phyloP scores from a whole-genome alignment of 35 echinoderm and acorn worm genomes.

The Eucidaris tribuloides region DNA sequence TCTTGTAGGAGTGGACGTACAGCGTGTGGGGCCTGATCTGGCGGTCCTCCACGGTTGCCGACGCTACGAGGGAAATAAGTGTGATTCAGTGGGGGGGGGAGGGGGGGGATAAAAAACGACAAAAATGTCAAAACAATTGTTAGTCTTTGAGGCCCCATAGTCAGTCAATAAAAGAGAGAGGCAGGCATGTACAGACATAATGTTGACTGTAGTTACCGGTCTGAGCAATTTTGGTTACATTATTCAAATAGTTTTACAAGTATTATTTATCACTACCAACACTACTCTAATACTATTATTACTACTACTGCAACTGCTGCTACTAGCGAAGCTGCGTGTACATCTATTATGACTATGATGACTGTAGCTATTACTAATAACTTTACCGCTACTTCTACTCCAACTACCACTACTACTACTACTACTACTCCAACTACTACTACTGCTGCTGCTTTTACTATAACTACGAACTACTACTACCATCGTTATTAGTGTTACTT shows the following conservation, averaged over 20 bases:
- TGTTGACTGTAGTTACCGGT: not conserved
- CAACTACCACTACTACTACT: no score
- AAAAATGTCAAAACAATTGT: not conserved
- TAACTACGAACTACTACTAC: no score
- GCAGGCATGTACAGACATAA: no score
- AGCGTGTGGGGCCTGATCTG: constrained; percentile 97
- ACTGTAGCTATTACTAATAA: no score
- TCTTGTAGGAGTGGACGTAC: constrained; percentile 98
- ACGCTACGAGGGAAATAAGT: constrained; percentile 44
- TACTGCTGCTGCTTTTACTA: no score
- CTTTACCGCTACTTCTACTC: no score
- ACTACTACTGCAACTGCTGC: no score
- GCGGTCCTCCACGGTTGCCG: constrained; percentile 89
- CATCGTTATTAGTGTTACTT: no score
- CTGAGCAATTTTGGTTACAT: not conserved
- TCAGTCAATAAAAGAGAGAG: no score
- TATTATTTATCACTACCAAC: not conserved
- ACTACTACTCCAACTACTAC: no score
- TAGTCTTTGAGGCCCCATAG: not conserved
- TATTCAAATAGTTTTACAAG: not conserved
- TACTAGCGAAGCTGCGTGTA: no score
- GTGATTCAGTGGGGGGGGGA: not conserved
- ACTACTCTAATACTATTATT: not conserved
- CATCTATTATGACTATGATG: no score
- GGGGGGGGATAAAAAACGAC: not conserved